Evolutionary conservation across 2,797 vertebrate species (phyloP).

Genomic region (Parauchenoglanis punctatus): DNA sequence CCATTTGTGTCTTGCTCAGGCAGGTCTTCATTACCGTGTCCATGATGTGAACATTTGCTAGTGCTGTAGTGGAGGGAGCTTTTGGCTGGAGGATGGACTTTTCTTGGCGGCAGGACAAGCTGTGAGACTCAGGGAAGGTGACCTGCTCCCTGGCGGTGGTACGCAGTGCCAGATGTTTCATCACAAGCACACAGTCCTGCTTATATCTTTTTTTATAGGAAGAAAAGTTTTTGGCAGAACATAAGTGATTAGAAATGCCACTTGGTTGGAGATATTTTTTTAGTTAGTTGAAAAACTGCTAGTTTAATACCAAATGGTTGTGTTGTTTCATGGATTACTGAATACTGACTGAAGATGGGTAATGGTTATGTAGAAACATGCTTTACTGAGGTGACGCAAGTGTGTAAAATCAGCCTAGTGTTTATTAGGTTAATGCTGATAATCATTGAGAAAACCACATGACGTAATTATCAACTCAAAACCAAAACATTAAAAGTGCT

Average conservation of each 20-base stretch:
- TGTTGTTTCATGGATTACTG: neutral
- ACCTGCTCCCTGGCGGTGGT: neutral
- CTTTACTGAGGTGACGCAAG: neutral
- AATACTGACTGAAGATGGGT: neutral
- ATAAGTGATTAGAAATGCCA: neutral
- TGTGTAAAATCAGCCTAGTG: neutral
- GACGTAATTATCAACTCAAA: neutral
- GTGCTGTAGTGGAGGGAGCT: no score
- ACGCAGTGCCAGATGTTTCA: neutral
- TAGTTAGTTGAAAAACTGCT: neutral
- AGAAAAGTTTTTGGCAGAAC: neutral
- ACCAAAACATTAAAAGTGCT: no score
- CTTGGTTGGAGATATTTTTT: no score
- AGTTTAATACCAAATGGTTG: neutral
- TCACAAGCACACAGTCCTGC: neutral
- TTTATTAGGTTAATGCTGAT: neutral
- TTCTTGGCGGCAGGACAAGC: neutral
- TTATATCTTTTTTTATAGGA: neutral
- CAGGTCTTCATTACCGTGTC: neutral
- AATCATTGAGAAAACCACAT: neutral
- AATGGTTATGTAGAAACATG: neutral
- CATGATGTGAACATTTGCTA: neutral
- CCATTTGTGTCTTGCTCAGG: neutral
- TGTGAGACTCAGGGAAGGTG: neutral
- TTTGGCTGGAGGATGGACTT: neutral